Percentiles rank a stretch among this genome's conserved stretches.
phyloP scores from a whole-genome alignment of 1,140 invertebrate genomes.

The Camponotus floridanus region DNA sequence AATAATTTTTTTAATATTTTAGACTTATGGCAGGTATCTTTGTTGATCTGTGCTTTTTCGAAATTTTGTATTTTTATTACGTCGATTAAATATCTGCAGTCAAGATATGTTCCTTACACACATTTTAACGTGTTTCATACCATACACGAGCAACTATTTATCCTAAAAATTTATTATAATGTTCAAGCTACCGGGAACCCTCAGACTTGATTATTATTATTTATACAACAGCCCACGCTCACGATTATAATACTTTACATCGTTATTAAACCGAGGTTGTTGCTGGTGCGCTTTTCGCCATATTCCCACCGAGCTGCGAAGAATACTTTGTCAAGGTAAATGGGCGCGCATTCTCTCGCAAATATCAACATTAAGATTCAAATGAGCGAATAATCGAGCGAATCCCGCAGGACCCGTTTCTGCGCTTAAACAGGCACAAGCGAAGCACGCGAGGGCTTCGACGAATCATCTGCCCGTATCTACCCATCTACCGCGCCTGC shows the following conservation, averaged over 20 bases:
- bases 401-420: slow-evolving; percentile 58
- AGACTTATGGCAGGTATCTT: not conserved
- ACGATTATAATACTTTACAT: slow-evolving; percentile 34
- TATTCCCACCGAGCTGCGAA: slow-evolving; percentile 18
- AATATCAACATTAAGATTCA: slow-evolving; percentile 62
- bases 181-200: slow-evolving; percentile 6
- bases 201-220: slow-evolving; percentile 40
- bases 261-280: slow-evolving; percentile 34
- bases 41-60: not conserved
- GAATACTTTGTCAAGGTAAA: slow-evolving; percentile 53
- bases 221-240: slow-evolving; percentile 27
- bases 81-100: not conserved
- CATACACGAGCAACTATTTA: not conserved
- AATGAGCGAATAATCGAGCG: slow-evolving; percentile 55
- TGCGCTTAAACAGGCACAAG: slow-evolving; percentile 5
- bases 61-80: not conserved
- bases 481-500: not conserved
- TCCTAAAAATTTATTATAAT: slow-evolving; percentile 34
- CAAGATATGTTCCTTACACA: not conserved
- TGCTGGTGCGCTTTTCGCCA: not conserved
- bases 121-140: not conserved
- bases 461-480: slow-evolving; percentile 17
- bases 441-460: slow-evolving; percentile 3
- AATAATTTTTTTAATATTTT: no score
- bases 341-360: slow-evolving; percentile 47